phyloP scores from a whole-genome alignment of 2,113 vertebrate genomes.

The Anthoscopus minutus region DNA sequence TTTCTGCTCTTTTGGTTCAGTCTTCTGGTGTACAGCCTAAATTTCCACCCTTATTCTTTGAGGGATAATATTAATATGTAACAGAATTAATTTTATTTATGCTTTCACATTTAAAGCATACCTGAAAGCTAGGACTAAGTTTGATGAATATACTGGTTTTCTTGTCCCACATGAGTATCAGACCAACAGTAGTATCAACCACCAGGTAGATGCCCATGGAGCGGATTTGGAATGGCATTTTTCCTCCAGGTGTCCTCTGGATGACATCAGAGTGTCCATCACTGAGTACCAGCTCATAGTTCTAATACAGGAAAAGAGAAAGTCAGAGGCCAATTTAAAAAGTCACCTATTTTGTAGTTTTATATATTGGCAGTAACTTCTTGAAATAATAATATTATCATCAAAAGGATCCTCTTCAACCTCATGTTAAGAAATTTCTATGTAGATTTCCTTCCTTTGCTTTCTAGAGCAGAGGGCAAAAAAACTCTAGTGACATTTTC shows the following conservation, averaged over 20 bases:
- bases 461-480: neutral
- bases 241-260: slow-evolving; percentile 55
- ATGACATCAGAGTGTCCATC: slow-evolving; percentile 77
- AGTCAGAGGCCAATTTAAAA: neutral
- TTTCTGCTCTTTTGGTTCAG: neutral
- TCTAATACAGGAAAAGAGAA: slow-evolving; percentile 59
- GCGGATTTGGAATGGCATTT: slow-evolving; percentile 71
- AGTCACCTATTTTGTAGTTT: neutral
- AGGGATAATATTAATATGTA: neutral
- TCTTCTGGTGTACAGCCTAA: neutral
- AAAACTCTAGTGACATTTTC: neutral
- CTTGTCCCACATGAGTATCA: slow-evolving; percentile 88
- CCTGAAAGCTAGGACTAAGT: slow-evolving; percentile 79
- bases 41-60: neutral
- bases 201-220: slow-evolving; percentile 87
- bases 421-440: neutral
- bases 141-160: slow-evolving; percentile 89
- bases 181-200: slow-evolving; percentile 73
- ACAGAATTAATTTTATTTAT: neutral
- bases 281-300: slow-evolving; percentile 79
- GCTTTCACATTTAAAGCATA: slow-evolving; percentile 45
- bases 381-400: neutral
- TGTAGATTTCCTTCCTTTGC: neutral
- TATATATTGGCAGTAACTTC: neutral
- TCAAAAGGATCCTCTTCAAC: neutral